Evolutionary conservation across 2,888 invertebrate genomes (phyloP).

Genomic region (Azorinus chamasolen): DNA sequence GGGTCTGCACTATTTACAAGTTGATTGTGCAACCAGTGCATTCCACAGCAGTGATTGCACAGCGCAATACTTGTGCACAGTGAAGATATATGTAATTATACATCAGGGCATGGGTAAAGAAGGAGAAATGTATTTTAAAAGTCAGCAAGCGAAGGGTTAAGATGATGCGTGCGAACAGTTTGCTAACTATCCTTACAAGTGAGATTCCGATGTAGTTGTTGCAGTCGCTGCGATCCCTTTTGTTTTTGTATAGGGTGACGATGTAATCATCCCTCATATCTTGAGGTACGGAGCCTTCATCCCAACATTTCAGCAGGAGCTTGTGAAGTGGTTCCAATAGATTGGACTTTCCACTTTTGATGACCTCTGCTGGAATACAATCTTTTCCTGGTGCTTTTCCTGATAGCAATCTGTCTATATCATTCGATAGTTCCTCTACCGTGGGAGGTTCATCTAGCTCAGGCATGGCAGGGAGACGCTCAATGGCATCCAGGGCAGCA

Average conservation of each 20-base stretch:
- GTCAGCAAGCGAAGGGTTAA: no score
- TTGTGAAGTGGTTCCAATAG: conserved; percentile 11
- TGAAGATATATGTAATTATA: no score
- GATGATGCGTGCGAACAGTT: conserved; percentile 20
- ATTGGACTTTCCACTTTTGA: conserved; percentile 2
- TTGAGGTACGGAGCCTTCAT: conserved; percentile 32
- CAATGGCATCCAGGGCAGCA: not conserved
- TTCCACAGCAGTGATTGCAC: no score
- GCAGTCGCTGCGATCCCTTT: no score
- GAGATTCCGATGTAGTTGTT: conserved; percentile 53
- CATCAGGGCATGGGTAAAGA: no score
- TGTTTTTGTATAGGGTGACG: conserved; percentile 58
- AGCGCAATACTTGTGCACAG: no score
- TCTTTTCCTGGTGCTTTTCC: conserved; percentile 17
- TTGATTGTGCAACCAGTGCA: no score
- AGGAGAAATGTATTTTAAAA: no score
- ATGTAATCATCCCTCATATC: conserved; percentile 54
- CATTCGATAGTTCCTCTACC: not conserved
- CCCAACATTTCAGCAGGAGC: conserved; percentile 5
- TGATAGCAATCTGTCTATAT: no score
- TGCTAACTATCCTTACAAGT: conserved; percentile 42
- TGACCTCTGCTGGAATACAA: conserved; percentile 1
- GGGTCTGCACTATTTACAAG: no score
- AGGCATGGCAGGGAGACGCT: not conserved
- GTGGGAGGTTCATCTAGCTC: conserved; percentile 10